A percentile compares a stretch with the other conserved stretches of the same genome.
phyloP scores from a whole-genome alignment of 2,797 vertebrate genomes.

The Gymnoscopelus microlampas region DNA sequence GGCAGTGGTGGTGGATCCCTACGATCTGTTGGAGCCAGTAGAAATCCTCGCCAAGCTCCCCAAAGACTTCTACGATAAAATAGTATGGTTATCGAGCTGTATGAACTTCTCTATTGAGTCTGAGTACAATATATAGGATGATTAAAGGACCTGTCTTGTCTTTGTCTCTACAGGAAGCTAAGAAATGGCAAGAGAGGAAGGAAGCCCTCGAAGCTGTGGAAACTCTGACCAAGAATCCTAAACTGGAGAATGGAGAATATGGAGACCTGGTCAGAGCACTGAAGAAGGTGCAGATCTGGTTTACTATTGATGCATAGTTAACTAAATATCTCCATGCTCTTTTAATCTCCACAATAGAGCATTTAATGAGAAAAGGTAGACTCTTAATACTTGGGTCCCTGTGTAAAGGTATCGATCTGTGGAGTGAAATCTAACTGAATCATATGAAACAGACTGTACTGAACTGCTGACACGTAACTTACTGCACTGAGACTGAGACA shows the following conservation, averaged over 20 bases:
- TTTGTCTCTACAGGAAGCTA: conserved; percentile 88
- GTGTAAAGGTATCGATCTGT: too few species aligned
- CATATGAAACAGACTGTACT: neutral
- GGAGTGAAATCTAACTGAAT: too few species aligned
- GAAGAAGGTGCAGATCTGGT: conserved; percentile 87
- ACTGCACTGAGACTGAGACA: too few species aligned
- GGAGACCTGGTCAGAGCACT: conserved; percentile 93
- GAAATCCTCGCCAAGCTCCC: conserved; percentile 97
- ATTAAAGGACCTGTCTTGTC: neutral
- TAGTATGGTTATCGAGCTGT: conserved; percentile 80
- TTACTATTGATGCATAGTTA: neutral
- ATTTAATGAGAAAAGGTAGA: too few species aligned
- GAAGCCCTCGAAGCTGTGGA: conserved; percentile 95
- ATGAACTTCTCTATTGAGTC: neutral
- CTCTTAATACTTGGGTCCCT: too few species aligned
- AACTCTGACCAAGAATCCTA: conserved; percentile 90
- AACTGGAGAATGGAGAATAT: conserved; percentile 94
- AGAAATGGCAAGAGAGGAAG: conserved; percentile 99
- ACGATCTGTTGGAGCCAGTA: conserved; percentile 94
- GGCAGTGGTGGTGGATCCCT: conserved; percentile 88
- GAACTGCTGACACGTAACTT: neutral
- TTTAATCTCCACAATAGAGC: too few species aligned
- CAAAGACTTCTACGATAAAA: conserved; percentile 99
- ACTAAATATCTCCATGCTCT: too few species aligned
- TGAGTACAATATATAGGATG: too few species aligned